Percentiles rank a stretch among this genome's conserved stretches.
phyloP scores from a whole-genome alignment of 2,113 vertebrate genomes.

The Panthera tigris region DNA sequence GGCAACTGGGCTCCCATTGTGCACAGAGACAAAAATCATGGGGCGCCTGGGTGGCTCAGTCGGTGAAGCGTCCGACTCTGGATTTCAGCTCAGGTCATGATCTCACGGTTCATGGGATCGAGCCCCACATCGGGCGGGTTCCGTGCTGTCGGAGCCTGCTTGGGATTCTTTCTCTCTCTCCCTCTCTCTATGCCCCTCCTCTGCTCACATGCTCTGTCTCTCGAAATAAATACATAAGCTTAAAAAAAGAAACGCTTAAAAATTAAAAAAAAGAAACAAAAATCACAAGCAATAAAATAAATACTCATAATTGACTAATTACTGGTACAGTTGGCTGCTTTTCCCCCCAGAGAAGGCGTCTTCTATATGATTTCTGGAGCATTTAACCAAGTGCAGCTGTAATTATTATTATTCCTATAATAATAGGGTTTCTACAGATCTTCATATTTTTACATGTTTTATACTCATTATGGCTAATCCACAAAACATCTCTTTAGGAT shows the following conservation, averaged over 20 bases:
- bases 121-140: too few species aligned
- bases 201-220: too few species aligned
- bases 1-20: background rate
- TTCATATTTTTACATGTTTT: constrained; percentile 69
- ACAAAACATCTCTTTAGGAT: constrained; percentile 56
- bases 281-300: constrained; percentile 53
- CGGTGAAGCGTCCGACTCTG: background rate
- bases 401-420: constrained; percentile 73
- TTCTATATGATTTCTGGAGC: constrained; percentile 61
- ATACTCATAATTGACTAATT: constrained; percentile 71
- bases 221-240: too few species aligned
- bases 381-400: constrained; percentile 55
- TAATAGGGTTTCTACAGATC: constrained; percentile 57
- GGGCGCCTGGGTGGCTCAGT: background rate
- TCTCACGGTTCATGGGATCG: too few species aligned
- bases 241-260: too few species aligned
- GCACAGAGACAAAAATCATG: too few species aligned
- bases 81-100: too few species aligned
- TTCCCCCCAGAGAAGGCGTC: background rate
- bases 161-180: too few species aligned
- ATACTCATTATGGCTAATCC: constrained; percentile 65
- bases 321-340: constrained; percentile 41
- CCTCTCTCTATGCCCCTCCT: too few species aligned
- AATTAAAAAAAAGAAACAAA: constrained; percentile 35
- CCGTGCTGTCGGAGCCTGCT: too few species aligned